A percentile compares a stretch with the other conserved stretches of the same genome.
Evolutionary conservation across 1,140 invertebrate species (phyloP).

Genomic region (Bombus terrestris): DNA sequence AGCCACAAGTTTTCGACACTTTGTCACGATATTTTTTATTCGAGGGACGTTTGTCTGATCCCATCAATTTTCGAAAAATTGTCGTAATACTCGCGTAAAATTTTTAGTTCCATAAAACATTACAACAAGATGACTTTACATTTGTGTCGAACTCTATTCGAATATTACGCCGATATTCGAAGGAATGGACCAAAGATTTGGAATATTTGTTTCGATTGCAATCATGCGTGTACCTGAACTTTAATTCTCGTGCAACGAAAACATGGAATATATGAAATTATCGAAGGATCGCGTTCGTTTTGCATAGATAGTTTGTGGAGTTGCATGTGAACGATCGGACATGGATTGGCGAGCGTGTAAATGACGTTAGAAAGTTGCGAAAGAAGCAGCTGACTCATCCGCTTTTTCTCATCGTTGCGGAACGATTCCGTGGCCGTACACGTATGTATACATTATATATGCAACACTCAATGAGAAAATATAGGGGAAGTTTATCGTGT

Average conservation of each 20-base stretch:
- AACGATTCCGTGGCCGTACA: slow-evolving; percentile 51
- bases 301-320: neutral
- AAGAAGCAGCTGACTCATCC: slow-evolving; percentile 72
- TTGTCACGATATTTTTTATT: neutral
- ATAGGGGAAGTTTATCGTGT: neutral
- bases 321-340: slow-evolving; percentile 5
- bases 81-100: neutral
- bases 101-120: no score
- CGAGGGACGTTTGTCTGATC: neutral
- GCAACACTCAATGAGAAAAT: neutral
- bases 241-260: neutral
- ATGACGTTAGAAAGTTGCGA: slow-evolving; percentile 75
- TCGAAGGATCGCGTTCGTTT: neutral
- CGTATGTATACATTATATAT: neutral
- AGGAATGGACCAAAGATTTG: no score
- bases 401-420: slow-evolving; percentile 63
- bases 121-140: no score
- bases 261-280: neutral
- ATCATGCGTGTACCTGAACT: neutral
- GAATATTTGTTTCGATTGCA: no score
- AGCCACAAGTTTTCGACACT: neutral
- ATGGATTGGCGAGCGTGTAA: slow-evolving; percentile 64
- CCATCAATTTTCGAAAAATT: neutral
- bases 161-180: no score
- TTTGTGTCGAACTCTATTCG: no score